Percentiles rank a stretch among this genome's conserved stretches.
These are phyloP conservation scores for Scaptodrosophila latifasciaeformis DNA, from an alignment of 2,888 invertebrate genomes.

Conservation along the genomic window DNA sequence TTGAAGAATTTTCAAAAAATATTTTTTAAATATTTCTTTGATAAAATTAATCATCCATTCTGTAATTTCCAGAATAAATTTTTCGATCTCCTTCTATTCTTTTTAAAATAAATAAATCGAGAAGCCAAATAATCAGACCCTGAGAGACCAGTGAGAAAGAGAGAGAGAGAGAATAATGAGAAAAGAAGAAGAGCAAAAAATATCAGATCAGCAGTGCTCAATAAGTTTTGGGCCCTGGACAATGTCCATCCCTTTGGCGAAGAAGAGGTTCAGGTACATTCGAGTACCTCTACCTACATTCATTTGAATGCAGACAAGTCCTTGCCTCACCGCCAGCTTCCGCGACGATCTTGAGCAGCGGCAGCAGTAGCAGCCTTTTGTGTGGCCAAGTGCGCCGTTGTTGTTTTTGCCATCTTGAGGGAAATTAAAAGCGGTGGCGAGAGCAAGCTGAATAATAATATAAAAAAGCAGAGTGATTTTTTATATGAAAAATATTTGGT, in stretches of 20 bases:
- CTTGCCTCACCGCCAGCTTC: conserved; percentile 52
- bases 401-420: conserved; percentile 44
- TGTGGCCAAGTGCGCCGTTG: conserved; percentile 55
- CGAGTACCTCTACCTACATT: conserved; percentile 55
- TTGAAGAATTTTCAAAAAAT: no score
- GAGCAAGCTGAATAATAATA: conserved; percentile 27
- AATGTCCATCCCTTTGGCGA: conserved; percentile 61
- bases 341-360: conserved; percentile 51
- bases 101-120: no score
- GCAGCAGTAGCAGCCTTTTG: conserved; percentile 54
- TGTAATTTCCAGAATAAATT: no score
- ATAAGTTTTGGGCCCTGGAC: conserved; percentile 58
- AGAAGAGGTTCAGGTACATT: conserved; percentile 60
- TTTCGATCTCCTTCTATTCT: no score
- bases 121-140: no score
- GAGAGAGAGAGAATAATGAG: neutral
- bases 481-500: conserved; percentile 59
- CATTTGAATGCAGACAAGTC: conserved; percentile 69
- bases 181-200: conserved; percentile 9
- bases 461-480: conserved; percentile 44
- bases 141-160: no score
- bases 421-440: conserved; percentile 64
- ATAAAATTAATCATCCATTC: no score
- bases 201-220: conserved; percentile 51
- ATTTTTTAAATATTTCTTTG: no score